Conservation (phyloP, 2,888 invertebrate species). For the Imbricaverruca yamaguchii region DNA sequence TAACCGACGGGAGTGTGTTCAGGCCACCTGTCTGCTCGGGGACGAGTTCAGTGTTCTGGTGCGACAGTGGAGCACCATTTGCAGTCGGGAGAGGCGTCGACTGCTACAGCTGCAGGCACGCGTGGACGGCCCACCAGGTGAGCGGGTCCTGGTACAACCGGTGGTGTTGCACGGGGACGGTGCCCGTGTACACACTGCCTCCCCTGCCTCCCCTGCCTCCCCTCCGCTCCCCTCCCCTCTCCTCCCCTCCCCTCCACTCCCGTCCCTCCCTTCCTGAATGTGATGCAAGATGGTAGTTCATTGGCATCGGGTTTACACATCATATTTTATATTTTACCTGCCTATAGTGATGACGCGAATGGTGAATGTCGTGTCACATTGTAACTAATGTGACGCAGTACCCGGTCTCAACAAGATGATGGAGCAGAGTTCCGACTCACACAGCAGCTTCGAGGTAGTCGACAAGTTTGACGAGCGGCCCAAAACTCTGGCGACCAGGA, state of each 20-base stretch:
- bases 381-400: neutral
- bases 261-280: too few relatives aligned
- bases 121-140: neutral
- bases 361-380: too few relatives aligned
- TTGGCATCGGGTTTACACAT: too few relatives aligned
- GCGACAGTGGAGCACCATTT: constrained; percentile 2
- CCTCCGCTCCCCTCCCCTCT: too few relatives aligned
- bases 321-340: too few relatives aligned
- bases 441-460: neutral
- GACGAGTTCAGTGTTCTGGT: neutral
- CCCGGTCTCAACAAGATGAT: neutral
- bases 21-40: neutral
- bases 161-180: too few relatives aligned
- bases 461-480: neutral
- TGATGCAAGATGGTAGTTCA: too few relatives aligned
- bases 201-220: too few relatives aligned
- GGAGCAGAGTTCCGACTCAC: neutral
- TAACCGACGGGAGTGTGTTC: neutral
- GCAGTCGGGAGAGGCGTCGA: neutral
- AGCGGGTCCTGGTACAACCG: neutral
- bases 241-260: too few relatives aligned
- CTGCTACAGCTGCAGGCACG: neutral
- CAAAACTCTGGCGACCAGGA: neutral
- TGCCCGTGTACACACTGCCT: too few relatives aligned
- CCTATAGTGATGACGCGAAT: too few relatives aligned